phyloP scores from a whole-genome alignment of 1,140 invertebrate species.

The Brachionus koreanus region DNA sequence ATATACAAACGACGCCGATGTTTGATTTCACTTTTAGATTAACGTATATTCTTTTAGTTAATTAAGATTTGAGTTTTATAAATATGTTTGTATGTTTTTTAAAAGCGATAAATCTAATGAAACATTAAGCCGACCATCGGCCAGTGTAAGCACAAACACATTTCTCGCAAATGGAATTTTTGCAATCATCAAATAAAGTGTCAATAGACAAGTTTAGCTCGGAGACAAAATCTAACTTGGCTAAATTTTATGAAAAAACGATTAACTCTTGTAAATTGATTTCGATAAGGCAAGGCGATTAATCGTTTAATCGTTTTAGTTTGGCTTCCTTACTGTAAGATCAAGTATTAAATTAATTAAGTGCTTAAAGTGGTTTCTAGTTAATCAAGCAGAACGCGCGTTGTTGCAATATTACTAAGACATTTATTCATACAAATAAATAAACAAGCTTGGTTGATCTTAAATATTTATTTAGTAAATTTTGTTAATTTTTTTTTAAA shows the following conservation, averaged over 20 bases:
- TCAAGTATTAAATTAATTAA: neutral
- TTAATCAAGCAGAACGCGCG: neutral
- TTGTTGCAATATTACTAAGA: neutral
- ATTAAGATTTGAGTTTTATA: constrained; percentile 12
- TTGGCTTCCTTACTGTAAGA: neutral
- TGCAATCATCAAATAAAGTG: neutral
- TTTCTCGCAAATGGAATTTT: constrained; percentile 30
- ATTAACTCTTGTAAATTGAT: constrained; percentile 33
- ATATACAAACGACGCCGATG: neutral
- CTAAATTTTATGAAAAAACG: neutral
- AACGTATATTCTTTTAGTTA: constrained; percentile 24
- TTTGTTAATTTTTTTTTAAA: too few relatives aligned
- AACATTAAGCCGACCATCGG: constrained; percentile 5
- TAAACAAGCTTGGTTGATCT: neutral
- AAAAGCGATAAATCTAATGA: neutral
- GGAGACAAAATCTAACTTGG: neutral
- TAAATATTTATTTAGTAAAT: too few relatives aligned
- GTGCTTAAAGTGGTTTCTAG: neutral
- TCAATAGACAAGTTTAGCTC: neutral
- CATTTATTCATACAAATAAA: neutral
- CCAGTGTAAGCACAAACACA: constrained; percentile 28
- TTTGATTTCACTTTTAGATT: constrained; percentile 16
- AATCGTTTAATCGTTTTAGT: neutral
- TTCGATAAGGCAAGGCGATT: constrained; percentile 7
- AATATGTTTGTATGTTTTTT: neutral